Conservation (phyloP, 1,140 invertebrate species). For the Calosoma granatense region DNA sequence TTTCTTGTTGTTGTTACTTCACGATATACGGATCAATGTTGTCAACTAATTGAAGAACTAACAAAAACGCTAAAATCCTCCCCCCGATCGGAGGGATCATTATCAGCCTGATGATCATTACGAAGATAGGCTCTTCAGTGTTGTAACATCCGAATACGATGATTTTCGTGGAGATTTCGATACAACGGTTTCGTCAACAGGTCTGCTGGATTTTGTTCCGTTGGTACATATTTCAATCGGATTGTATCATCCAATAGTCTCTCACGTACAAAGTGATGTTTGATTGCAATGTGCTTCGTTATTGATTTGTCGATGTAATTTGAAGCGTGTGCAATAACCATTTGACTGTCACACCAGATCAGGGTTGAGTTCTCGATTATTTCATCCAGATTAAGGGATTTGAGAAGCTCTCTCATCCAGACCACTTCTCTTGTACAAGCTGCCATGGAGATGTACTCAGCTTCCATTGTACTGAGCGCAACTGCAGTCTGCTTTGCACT, state of each 20-base stretch:
- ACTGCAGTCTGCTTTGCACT: constrained; percentile 16
- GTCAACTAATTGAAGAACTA: too few species aligned
- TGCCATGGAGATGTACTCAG: constrained; percentile 19
- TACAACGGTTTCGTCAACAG: not conserved
- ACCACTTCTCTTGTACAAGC: constrained; percentile 17
- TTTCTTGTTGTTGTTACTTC: too few species aligned
- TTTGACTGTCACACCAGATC: not conserved
- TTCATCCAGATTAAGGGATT: not conserved
- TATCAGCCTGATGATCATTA: too few species aligned
- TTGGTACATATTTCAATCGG: not conserved
- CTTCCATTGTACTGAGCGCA: constrained; percentile 18
- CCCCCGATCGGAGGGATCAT: too few species aligned
- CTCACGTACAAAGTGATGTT: not conserved
- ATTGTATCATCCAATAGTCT: not conserved
- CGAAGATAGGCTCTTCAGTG: too few species aligned
- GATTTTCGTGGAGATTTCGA: too few species aligned
- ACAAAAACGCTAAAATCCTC: too few species aligned
- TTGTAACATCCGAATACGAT: too few species aligned
- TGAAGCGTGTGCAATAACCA: not conserved
- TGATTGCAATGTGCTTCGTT: not conserved
- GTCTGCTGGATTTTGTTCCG: not conserved
- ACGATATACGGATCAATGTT: too few species aligned
- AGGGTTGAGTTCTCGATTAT: not conserved
- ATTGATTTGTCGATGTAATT: not conserved
- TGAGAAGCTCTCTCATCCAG: constrained; percentile 8